These are phyloP conservation scores for Timema cristinae DNA, from an alignment of 2,888 invertebrate genomes.

Conservation along the genomic window DNA sequence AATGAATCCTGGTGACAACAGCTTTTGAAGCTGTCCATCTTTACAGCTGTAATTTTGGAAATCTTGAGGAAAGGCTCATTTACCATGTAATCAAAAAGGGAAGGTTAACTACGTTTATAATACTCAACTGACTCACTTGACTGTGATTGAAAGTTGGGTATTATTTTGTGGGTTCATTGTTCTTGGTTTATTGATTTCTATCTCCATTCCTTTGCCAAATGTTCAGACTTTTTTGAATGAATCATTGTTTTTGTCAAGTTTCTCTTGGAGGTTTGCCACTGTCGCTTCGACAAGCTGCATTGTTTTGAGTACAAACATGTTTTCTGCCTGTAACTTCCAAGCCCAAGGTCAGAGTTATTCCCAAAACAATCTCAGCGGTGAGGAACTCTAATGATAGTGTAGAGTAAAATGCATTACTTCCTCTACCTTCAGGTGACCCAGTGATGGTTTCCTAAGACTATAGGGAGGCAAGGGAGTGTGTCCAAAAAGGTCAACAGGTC, in stretches of 20 bases:
- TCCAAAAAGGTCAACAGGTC: background rate
- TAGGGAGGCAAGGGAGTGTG: background rate
- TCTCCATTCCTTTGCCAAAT: background rate
- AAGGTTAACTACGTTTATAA: background rate
- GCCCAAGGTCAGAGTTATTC: background rate
- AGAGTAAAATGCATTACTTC: conserved; percentile 4
- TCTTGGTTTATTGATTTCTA: background rate
- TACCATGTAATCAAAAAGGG: background rate
- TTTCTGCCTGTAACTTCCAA: background rate
- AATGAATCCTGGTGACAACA: conserved; percentile 6
- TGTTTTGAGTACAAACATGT: background rate
- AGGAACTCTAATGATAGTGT: background rate
- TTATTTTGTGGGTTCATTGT: background rate
- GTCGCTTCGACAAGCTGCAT: background rate
- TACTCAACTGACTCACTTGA: background rate
- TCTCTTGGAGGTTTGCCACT: background rate
- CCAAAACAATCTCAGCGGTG: background rate
- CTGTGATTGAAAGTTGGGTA: background rate
- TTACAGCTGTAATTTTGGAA: background rate
- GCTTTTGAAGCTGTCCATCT: conserved; percentile 8
- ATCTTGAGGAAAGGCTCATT: background rate
- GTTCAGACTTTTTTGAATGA: background rate
- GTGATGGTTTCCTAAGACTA: background rate
- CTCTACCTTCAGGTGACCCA: background rate
- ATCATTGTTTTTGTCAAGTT: background rate